Percentiles rank a stretch among this genome's conserved stretches.
These are phyloP conservation scores for Nyleta sp. DNA, from an alignment of 2,888 invertebrate genomes.

Conservation along the genomic window DNA sequence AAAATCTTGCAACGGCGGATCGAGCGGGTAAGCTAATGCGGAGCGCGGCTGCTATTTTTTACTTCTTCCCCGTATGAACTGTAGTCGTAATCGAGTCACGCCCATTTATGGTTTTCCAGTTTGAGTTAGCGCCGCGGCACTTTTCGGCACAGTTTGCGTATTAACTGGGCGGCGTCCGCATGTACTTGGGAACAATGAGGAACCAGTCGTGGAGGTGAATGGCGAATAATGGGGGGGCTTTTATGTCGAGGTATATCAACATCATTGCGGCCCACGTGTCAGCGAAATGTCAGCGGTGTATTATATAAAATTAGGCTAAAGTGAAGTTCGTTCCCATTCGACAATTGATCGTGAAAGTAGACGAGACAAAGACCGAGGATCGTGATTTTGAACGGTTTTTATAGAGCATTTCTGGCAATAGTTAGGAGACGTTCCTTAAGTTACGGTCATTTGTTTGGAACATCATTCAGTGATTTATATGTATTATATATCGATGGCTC, in stretches of 20 bases:
- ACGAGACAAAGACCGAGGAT: no score
- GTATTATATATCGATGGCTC: no score
- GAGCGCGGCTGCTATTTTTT: constrained; percentile 42
- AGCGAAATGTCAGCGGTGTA: constrained; percentile 6
- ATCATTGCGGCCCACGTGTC: constrained; percentile 12
- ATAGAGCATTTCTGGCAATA: no score
- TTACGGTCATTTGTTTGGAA: no score
- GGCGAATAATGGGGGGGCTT: constrained; percentile 24
- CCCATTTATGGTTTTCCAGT: constrained; percentile 48
- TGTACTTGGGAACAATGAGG: constrained; percentile 34
- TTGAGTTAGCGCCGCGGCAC: constrained; percentile 39
- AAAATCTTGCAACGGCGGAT: constrained; percentile 28
- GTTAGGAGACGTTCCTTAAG: no score
- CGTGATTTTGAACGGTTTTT: no score
- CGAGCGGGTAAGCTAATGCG: constrained; percentile 43
- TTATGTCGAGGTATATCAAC: constrained; percentile 27
- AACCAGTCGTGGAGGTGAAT: constrained; percentile 14
- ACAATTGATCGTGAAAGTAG: no score
- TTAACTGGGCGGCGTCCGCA: constrained; percentile 28
- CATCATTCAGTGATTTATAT: no score
- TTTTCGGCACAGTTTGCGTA: constrained; percentile 49
- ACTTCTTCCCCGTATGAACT: constrained; percentile 40
- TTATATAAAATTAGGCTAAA: background rate
- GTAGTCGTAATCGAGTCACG: constrained; percentile 49
- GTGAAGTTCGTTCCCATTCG: background rate